phyloP scores from a whole-genome alignment of 2,888 invertebrate species.

The Clanis bilineata region DNA sequence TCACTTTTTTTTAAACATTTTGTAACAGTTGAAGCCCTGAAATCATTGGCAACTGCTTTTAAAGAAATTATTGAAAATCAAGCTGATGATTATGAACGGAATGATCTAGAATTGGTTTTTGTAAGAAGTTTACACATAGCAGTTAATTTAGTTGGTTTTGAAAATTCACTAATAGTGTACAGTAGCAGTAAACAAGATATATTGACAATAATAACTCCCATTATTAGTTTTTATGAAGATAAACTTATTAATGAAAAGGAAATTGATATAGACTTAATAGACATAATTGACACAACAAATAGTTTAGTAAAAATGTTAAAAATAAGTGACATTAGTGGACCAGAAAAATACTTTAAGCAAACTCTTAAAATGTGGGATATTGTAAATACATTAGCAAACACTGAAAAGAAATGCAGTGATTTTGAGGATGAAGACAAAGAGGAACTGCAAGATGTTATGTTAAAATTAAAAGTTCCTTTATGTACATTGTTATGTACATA shows the following conservation, averaged over 20 bases:
- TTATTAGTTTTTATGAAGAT: constrained; percentile 61
- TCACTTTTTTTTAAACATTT: constrained; percentile 61
- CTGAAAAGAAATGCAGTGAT: constrained; percentile 45
- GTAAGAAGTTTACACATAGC: constrained; percentile 63
- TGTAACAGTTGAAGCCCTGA: constrained; percentile 55
- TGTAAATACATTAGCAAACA: constrained; percentile 43
- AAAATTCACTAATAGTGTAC: constrained; percentile 56
- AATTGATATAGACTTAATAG: constrained; percentile 63
- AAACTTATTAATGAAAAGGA: constrained; percentile 61
- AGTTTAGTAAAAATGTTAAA: constrained; percentile 53
- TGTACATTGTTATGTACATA: constrained; percentile 57
- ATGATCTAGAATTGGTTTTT: constrained; percentile 62
- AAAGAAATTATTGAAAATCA: constrained; percentile 55
- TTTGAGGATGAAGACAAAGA: constrained; percentile 58
- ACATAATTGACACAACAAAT: constrained; percentile 60
- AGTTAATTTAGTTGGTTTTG: constrained; percentile 62
- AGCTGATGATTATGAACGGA: constrained; percentile 47
- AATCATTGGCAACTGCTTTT: constrained; percentile 56
- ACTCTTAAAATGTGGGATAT: constrained; percentile 65
- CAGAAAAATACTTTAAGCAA: constrained; percentile 55
- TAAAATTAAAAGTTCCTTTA: constrained; percentile 53
- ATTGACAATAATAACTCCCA: constrained; percentile 50
- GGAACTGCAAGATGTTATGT: constrained; percentile 49
- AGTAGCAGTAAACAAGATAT: constrained; percentile 46
- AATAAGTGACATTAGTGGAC: constrained; percentile 43